A percentile compares a stretch with the other conserved stretches of the same genome.
These are phyloP conservation scores for Drosophila lowei DNA, from an alignment of 1,140 invertebrate genomes.

Conservation along the genomic window DNA sequence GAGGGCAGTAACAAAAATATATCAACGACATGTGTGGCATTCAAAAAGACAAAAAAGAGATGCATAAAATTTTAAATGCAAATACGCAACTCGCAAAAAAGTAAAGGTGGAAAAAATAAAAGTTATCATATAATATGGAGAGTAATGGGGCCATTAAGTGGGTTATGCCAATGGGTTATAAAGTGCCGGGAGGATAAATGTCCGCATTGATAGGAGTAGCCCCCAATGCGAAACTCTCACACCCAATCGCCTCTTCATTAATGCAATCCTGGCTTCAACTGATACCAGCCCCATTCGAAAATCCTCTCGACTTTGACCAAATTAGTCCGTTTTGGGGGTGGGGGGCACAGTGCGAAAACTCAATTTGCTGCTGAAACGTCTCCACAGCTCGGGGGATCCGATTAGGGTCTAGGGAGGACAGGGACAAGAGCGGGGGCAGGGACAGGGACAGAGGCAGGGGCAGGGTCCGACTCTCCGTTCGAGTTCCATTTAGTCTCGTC, in stretches of 20 bases:
- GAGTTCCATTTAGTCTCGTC: conserved; percentile 18
- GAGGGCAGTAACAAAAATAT: conserved; percentile 18
- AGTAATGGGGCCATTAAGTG: conserved; percentile 7
- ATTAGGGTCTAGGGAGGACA: too few species aligned
- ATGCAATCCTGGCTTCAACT: conserved; percentile 13
- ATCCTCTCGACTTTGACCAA: conserved; percentile 25
- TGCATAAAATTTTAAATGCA: conserved; percentile 9
- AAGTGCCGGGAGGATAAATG: background rate
- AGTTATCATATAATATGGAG: background rate
- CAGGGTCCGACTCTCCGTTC: background rate
- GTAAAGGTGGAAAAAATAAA: background rate
- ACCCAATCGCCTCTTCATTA: background rate
- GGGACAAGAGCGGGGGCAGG: too few species aligned
- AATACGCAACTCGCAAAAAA: background rate
- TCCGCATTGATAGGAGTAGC: background rate
- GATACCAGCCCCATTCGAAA: background rate
- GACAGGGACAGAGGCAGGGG: too few species aligned
- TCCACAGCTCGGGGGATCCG: too few species aligned
- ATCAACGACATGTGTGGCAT: conserved; percentile 8
- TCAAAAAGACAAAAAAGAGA: conserved; percentile 12
- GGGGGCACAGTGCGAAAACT: conserved; percentile 44
- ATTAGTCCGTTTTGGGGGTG: conserved; percentile 25
- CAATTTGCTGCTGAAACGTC: conserved; percentile 50
- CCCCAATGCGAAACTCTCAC: conserved; percentile 1
- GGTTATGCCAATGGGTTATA: background rate